Conservation (phyloP, 2,113 vertebrate genomes). For the Nothoprocta pentlandii region DNA sequence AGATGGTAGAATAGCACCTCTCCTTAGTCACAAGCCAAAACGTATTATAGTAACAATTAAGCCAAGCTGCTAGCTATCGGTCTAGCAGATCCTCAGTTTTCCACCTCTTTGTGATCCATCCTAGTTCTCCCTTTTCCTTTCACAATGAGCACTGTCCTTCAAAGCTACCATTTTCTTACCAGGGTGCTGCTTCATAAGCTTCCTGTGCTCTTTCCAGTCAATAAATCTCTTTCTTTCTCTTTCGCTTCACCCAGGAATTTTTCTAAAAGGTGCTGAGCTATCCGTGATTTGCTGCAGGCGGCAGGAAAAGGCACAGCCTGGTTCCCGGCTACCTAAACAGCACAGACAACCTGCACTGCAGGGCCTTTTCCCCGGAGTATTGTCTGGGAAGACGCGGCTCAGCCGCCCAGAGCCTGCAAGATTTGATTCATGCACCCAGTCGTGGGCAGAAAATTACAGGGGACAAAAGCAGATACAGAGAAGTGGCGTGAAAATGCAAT, state of each 20-base stretch:
- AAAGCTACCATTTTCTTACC: not conserved
- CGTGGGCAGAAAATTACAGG: slow-evolving; percentile 17
- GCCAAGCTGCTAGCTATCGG: not conserved
- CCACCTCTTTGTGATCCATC: not conserved
- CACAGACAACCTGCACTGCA: not conserved
- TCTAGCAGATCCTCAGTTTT: not conserved
- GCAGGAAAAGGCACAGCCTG: not conserved
- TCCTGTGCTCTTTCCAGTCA: not conserved
- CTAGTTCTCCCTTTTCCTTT: not conserved
- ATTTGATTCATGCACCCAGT: not conserved
- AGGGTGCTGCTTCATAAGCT: not conserved
- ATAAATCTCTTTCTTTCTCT: not conserved
- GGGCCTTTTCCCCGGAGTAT: not conserved
- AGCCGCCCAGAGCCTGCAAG: not conserved
- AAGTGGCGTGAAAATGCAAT: slow-evolving; percentile 9
- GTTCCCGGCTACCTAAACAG: not conserved
- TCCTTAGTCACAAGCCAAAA: not conserved
- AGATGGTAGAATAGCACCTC: not conserved
- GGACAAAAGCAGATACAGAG: not conserved
- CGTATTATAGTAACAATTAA: slow-evolving; percentile 26
- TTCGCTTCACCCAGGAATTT: not conserved
- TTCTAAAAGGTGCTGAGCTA: not conserved
- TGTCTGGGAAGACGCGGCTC: not conserved
- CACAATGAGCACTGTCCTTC: not conserved
- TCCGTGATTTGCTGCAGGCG: not conserved